Conservation (phyloP, 2,113 vertebrate species). For the Poicephalus meyeri region DNA sequence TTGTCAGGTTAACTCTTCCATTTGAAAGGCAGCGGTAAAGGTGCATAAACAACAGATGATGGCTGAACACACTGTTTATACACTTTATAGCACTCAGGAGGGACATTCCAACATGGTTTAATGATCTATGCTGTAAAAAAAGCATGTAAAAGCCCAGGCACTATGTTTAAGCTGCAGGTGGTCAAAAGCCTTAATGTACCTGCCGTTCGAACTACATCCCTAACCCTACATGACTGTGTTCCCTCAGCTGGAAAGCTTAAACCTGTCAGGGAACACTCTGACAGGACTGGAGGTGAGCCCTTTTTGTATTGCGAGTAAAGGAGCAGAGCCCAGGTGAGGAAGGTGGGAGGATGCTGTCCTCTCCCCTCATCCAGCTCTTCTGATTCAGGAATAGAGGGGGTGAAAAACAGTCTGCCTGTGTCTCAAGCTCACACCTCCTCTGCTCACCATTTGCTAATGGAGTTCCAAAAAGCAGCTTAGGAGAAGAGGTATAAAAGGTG, state of each 20-base stretch:
- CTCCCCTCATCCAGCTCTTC: neutral
- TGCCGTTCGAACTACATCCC: rapidly evolving
- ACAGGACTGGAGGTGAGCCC: neutral
- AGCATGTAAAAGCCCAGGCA: neutral
- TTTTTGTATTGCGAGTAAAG: neutral
- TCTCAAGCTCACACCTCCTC: neutral
- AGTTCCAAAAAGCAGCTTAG: neutral
- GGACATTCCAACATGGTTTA: neutral
- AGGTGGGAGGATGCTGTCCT: rapidly evolving
- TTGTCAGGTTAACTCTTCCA: neutral
- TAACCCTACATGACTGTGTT: rapidly evolving
- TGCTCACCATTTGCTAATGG: neutral
- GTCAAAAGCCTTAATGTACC: neutral
- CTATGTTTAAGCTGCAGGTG: rapidly evolving
- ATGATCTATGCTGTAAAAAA: neutral
- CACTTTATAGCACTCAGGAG: neutral
- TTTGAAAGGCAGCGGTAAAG: neutral
- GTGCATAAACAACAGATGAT: neutral
- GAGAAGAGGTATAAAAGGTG: neutral
- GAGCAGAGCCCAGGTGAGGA: neutral
- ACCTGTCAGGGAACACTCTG: rapidly evolving
- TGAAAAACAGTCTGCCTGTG: neutral
- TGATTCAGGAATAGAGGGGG: neutral
- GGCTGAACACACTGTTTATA: neutral
- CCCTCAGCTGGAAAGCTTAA: neutral